A percentile compares a stretch with the other conserved stretches of the same genome.
Evolutionary conservation across 2,797 vertebrate species (phyloP).

Genomic region (Pygocentrus nattereri): DNA sequence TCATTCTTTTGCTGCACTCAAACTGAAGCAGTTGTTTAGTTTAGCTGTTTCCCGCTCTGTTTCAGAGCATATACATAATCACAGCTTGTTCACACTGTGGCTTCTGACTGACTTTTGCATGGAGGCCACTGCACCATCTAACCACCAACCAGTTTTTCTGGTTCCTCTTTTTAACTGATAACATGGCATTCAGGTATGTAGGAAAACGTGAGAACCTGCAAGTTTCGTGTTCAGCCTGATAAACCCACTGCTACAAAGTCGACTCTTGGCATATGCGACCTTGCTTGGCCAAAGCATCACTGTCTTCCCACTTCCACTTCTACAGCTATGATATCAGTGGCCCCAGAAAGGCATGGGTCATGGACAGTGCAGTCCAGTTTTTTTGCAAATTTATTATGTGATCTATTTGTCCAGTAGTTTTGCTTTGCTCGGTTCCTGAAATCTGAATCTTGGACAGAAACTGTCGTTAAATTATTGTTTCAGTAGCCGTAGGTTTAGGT

Average conservation of each 20-base stretch:
- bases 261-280: constrained; percentile 23
- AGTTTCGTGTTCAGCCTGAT: constrained; percentile 22
- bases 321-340: constrained; percentile 33
- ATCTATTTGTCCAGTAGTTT: neutral
- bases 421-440: neutral
- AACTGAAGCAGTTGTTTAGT: neutral
- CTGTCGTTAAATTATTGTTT: neutral
- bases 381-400: neutral
- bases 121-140: neutral
- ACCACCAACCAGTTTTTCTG: constrained; percentile 39
- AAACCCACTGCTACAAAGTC: constrained; percentile 33
- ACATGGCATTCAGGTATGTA: constrained; percentile 19
- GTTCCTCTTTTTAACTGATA: constrained; percentile 29
- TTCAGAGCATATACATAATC: neutral
- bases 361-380: neutral
- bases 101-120: neutral
- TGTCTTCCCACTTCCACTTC: constrained; percentile 12
- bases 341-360: constrained; percentile 16
- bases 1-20: neutral
- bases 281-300: constrained; percentile 5
- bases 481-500: neutral
- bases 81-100: neutral
- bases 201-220: constrained; percentile 23
- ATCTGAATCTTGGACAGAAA: neutral
- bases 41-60: neutral